A percentile compares a stretch with the other conserved stretches of the same genome.
These are phyloP conservation scores for Microvelia longipes DNA, from an alignment of 1,140 invertebrate species.

Conservation along the genomic window DNA sequence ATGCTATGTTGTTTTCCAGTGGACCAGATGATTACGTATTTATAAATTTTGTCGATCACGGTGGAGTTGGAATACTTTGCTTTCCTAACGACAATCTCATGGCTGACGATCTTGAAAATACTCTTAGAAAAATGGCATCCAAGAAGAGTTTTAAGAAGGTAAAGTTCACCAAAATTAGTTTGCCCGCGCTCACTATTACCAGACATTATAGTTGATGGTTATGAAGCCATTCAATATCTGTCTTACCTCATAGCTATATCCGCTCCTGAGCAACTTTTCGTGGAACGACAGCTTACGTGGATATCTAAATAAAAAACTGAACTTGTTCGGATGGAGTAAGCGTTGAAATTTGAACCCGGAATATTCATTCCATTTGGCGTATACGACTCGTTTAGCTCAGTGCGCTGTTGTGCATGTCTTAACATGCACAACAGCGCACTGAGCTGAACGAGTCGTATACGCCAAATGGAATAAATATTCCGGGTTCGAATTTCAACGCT, in stretches of 20 bases:
- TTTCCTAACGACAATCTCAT: conserved; percentile 34
- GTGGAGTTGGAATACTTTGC: conserved; percentile 39
- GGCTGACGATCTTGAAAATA: conserved; percentile 25
- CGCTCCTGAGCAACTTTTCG: not conserved
- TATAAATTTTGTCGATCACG: conserved; percentile 51
- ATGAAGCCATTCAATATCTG: not conserved
- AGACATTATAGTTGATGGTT: conserved; percentile 4
- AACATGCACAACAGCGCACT: too few species aligned
- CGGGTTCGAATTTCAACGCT: too few species aligned
- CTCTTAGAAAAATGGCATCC: conserved; percentile 34
- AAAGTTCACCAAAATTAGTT: not conserved
- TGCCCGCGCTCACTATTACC: conserved; percentile 4
- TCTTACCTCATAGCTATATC: conserved; percentile 11
- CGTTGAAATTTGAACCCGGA: too few species aligned
- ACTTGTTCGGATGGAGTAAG: too few species aligned
- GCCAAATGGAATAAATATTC: too few species aligned
- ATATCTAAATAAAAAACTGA: too few species aligned
- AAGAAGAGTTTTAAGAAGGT: conserved; percentile 30
- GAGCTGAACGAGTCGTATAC: too few species aligned
- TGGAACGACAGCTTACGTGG: conserved; percentile 11
- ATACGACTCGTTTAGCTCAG: too few species aligned
- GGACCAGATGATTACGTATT: conserved; percentile 43
- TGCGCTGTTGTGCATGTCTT: too few species aligned
- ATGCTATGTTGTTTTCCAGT: conserved; percentile 30
- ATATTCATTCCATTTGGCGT: too few species aligned